phyloP scores from a whole-genome alignment of 1,140 invertebrate genomes.

The Drosophila mauritiana region DNA sequence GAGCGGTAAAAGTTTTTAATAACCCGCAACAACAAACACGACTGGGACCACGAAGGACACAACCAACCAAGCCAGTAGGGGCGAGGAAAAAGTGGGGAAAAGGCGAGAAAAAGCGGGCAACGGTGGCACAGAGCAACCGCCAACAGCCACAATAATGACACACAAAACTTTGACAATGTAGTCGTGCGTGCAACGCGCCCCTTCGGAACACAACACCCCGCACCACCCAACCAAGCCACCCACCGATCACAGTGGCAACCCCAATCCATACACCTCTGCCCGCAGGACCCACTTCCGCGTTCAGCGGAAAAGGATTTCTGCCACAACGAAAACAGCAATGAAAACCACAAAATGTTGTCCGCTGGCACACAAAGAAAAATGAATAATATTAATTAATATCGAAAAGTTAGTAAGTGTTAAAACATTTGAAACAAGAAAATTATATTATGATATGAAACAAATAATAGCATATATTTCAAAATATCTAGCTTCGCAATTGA shows the following conservation, averaged over 20 bases:
- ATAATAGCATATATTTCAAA: too few relatives aligned
- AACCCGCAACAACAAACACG: conserved; percentile 71
- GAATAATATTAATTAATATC: not conserved
- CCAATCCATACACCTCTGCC: not conserved
- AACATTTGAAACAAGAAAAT: too few relatives aligned
- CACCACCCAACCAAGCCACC: not conserved
- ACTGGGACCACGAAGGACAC: conserved; percentile 19
- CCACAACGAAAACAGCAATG: conserved; percentile 80
- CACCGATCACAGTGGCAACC: not conserved
- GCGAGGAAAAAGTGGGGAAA: not conserved
- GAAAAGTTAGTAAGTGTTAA: too few relatives aligned
- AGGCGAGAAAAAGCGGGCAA: not conserved
- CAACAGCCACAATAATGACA: conserved; percentile 79
- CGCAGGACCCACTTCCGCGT: conserved; percentile 20
- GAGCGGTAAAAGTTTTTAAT: conserved; percentile 74
- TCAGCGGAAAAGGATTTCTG: conserved; percentile 74
- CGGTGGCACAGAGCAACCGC: conserved; percentile 54
- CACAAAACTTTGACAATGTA: conserved; percentile 80
- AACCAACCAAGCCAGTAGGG: not conserved
- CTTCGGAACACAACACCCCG: not conserved
- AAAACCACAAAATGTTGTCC: conserved; percentile 73
- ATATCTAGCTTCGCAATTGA: too few relatives aligned
- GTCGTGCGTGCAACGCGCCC: conserved; percentile 60
- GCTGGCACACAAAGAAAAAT: conserved; percentile 6
- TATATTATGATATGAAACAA: too few relatives aligned